These are phyloP conservation scores for Hyperoplus lanceolatus DNA, from an alignment of 2,797 vertebrate genomes.

Conservation along the genomic window DNA sequence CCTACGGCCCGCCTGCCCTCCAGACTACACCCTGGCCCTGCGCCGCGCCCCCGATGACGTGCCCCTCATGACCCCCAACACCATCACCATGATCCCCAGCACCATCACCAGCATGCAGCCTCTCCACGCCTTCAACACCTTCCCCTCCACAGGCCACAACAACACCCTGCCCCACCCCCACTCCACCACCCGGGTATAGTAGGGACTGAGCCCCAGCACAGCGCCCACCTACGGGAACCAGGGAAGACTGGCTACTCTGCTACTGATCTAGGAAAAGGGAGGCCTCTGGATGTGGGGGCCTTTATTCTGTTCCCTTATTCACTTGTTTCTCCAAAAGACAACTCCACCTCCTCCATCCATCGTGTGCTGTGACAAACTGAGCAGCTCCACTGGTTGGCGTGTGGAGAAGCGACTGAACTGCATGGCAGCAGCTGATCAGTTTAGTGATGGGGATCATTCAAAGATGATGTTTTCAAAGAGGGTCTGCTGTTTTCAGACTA, in stretches of 20 bases:
- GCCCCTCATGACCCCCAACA: conserved; percentile 92
- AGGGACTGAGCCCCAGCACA: conserved; percentile 64
- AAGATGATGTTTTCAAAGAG: conserved; percentile 55
- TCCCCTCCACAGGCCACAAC: conserved; percentile 92
- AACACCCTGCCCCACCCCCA: conserved; percentile 95
- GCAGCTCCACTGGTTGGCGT: conserved; percentile 61
- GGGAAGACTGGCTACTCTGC: conserved; percentile 58
- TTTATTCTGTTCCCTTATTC: conserved; percentile 57
- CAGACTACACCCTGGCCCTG: conserved; percentile 94
- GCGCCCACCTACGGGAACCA: conserved; percentile 59
- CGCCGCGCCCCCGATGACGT: conserved; percentile 93
- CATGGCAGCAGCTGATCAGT: conserved; percentile 58
- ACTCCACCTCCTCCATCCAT: conserved; percentile 61
- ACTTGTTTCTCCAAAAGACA: conserved; percentile 68
- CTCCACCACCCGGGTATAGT: conserved; percentile 97
- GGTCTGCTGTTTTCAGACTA: no score
- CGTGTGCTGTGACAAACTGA: conserved; percentile 57
- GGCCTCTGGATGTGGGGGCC: conserved; percentile 65
- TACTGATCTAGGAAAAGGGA: conserved; percentile 36
- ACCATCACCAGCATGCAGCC: conserved; percentile 91
- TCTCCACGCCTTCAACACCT: conserved; percentile 94
- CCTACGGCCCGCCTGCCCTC: conserved; percentile 91
- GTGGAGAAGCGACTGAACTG: conserved; percentile 69
- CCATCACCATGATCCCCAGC: conserved; percentile 95
- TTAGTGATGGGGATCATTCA: conserved; percentile 33